Conservation (phyloP, 1,140 invertebrate species). For the Megathymus violae region DNA sequence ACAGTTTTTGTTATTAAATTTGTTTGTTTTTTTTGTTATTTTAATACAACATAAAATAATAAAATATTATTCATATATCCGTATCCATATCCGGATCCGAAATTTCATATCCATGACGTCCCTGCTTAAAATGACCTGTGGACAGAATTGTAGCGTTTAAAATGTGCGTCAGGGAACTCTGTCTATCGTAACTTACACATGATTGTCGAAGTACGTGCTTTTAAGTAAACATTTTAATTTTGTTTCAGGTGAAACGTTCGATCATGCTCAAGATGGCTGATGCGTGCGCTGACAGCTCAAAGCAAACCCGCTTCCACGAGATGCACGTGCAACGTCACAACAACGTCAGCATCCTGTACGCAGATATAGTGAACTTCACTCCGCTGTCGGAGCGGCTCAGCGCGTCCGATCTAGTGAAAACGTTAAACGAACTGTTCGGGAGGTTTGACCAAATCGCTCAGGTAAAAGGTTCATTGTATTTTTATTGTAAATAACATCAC, state of each 20-base stretch:
- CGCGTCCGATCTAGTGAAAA: conserved; percentile 97
- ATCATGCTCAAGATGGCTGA: conserved; percentile 97
- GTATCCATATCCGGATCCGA: too few species aligned
- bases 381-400: conserved; percentile 95
- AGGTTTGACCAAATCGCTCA: conserved; percentile 98
- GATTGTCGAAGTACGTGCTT: too few species aligned
- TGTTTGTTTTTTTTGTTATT: too few species aligned
- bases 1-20: too few species aligned
- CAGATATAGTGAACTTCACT: conserved; percentile 99
- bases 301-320: conserved; percentile 95
- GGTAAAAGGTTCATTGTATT: conserved; percentile 80
- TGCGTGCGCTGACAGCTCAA: conserved; percentile 89
- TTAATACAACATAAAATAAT: too few species aligned
- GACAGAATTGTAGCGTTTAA: too few species aligned
- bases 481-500: too few species aligned
- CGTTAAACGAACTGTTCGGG: conserved; percentile 98
- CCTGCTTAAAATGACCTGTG: too few species aligned
- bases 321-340: conserved; percentile 99
- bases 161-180: too few species aligned
- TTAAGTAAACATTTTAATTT: conserved; percentile 41
- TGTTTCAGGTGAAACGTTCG: conserved; percentile 93
- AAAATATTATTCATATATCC: too few species aligned
- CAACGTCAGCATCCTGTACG: conserved; percentile 98
- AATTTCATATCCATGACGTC: too few species aligned
- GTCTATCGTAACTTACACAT: too few species aligned